Evolutionary conservation across 2,888 invertebrate species (phyloP), one percentile per base, ranked within the genome.

Genomic region (Athalia cordata): DNA sequence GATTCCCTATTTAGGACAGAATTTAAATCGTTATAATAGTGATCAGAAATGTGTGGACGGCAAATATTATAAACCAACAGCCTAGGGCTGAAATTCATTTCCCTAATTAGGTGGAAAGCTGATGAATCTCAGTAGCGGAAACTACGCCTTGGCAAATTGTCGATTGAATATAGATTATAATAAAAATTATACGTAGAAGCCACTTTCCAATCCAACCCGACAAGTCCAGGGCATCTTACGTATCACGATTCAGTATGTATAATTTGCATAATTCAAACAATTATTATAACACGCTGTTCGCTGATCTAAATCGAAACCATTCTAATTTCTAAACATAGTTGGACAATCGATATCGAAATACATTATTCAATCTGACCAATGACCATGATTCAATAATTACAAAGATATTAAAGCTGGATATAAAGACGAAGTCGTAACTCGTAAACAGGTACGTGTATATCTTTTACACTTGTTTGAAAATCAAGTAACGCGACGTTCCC

Each of bases 211-310:
- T 66, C 47, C 4, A 66, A 13, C 47, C 66, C 9, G 49, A 66
- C 66, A 66, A 66, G 49, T 66, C 49, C 8, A 66, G 47, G 47
- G 13, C 49, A 29, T 29, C 29, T 29, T 29, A 29, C 49, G 13
- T 7, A 66, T 8, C 66, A 13, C n/a, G 3, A 47, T 13, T 66
- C 15, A 8, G 49, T 15, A 66, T 49, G 8, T 66, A 66, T 66
- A 66, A 66, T 66, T 49, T 66, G 13, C 47, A 66, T 66, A 15
- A 47, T 66, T 66, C 49, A 49, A 66, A 66, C 66, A 66, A 52
- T 62, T 9, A 66, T 49, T 49, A 9, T 66, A 66, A 49, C 47
- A 13, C 49, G 49, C 15, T 13, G 49, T 66, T 49, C 13, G 49
- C 15, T 4, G 9, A 66, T 66, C 66, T 49, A 49, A 66, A 66